phyloP scores from a whole-genome alignment of 2,797 vertebrate genomes.

The Phalloptychus januarius region DNA sequence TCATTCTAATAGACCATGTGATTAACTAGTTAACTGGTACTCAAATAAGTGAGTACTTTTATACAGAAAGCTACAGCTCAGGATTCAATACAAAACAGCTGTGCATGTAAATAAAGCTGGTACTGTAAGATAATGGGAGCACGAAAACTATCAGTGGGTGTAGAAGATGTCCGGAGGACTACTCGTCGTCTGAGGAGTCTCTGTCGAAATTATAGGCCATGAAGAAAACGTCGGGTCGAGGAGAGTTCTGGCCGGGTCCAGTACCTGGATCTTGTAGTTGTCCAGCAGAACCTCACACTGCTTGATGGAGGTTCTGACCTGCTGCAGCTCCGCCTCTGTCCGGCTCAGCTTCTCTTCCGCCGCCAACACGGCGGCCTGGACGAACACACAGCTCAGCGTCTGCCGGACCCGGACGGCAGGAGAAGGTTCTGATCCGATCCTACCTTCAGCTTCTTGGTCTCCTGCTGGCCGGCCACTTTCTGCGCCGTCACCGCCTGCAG shows the following conservation, averaged over 20 bases:
- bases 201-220: slow-evolving; percentile 87
- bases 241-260: slow-evolving; percentile 8
- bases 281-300: slow-evolving; percentile 90
- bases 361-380: slow-evolving; percentile 79
- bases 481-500: slow-evolving; percentile 83
- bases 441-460: slow-evolving; percentile 91
- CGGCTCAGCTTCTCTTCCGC: slow-evolving; percentile 87
- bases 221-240: slow-evolving; percentile 87
- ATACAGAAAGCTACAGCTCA: slow-evolving; percentile 39
- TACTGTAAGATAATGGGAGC: slow-evolving; percentile 22
- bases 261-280: slow-evolving; percentile 90
- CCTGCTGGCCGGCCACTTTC: slow-evolving; percentile 77
- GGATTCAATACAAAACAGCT: slow-evolving; percentile 31
- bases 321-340: slow-evolving; percentile 86
- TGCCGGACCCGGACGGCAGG: not conserved
- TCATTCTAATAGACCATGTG: too few species aligned
- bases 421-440: not conserved
- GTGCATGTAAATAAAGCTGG: slow-evolving; percentile 28
- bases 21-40: too few species aligned
- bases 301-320: slow-evolving; percentile 86
- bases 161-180: slow-evolving; percentile 54
- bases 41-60: slow-evolving; percentile 53
- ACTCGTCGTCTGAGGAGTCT: slow-evolving; percentile 87
- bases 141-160: slow-evolving; percentile 8
- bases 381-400: not conserved